These are phyloP conservation scores for Ophraella communa DNA, from an alignment of 2,888 invertebrate species.

Conservation along the genomic window DNA sequence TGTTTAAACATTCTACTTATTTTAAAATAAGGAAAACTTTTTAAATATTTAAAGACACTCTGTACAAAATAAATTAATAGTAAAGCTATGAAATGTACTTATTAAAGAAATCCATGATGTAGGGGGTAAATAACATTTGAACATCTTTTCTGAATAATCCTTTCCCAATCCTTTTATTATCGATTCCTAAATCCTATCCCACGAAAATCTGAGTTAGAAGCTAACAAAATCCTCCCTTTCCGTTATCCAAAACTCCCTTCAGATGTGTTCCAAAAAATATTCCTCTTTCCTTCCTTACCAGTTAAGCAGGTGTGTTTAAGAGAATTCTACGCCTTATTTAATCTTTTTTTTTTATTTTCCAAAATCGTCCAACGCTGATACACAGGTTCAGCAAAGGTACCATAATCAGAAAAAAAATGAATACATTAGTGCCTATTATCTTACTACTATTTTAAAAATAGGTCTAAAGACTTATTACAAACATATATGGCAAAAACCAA, in stretches of 20 bases:
- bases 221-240: slow-evolving; percentile 26
- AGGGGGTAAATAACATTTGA: slow-evolving; percentile 12
- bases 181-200: slow-evolving; percentile 24
- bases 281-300: slow-evolving; percentile 41
- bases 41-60: neutral
- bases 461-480: slow-evolving; percentile 15
- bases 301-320: slow-evolving; percentile 30
- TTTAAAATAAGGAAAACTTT: too few species aligned
- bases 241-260: slow-evolving; percentile 24
- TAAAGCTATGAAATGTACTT: slow-evolving; percentile 20
- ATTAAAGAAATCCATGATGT: slow-evolving; percentile 13
- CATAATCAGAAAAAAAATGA: slow-evolving; percentile 42
- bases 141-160: slow-evolving; percentile 23
- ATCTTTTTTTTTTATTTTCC: slow-evolving; percentile 41
- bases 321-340: slow-evolving; percentile 35
- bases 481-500: neutral
- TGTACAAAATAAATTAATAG: neutral
- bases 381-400: slow-evolving; percentile 47
- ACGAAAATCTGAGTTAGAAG: slow-evolving; percentile 20
- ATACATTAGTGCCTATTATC: slow-evolving; percentile 42
- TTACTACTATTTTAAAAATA: slow-evolving; percentile 27
- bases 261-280: slow-evolving; percentile 37
- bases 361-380: slow-evolving; percentile 48
- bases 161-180: slow-evolving; percentile 12
- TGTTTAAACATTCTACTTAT: too few species aligned